A percentile compares a stretch with the other conserved stretches of the same genome.
These are phyloP conservation scores for Elaphurus davidianus DNA, from an alignment of 2,113 vertebrate genomes.

Conservation along the genomic window DNA sequence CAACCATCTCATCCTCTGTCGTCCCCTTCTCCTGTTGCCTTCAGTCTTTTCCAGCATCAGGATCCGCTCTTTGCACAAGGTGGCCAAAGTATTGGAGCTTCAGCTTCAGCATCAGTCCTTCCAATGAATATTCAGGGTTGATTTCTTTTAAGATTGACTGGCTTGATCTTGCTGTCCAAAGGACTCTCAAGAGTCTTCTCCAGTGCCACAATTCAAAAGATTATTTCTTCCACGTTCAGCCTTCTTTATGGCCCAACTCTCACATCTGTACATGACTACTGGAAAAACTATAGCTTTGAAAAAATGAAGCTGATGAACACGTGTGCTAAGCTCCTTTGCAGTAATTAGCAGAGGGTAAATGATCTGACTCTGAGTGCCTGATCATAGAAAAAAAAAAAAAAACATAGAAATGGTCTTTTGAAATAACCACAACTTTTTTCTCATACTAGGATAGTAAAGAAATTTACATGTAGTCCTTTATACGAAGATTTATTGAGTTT, in stretches of 20 bases:
- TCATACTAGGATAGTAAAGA: background rate
- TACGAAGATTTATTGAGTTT: background rate
- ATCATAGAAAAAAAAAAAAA: background rate
- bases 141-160: background rate
- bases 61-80: background rate
- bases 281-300: background rate
- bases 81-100: background rate
- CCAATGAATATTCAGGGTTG: background rate
- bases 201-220: background rate
- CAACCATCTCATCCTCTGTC: background rate
- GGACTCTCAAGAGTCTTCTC: background rate
- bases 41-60: background rate
- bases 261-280: background rate
- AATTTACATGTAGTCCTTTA: background rate
- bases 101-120: background rate
- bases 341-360: background rate
- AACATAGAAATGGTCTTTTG: background rate
- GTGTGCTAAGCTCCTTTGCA: background rate
- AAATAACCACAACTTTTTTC: background rate
- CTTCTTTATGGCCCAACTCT: background rate
- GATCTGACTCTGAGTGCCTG: background rate
- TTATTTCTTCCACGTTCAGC: background rate
- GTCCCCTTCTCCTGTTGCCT: background rate
- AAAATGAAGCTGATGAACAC: background rate
- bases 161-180: background rate